Conservation (phyloP, 2,888 invertebrate genomes). For the Napeogenes inachia region DNA sequence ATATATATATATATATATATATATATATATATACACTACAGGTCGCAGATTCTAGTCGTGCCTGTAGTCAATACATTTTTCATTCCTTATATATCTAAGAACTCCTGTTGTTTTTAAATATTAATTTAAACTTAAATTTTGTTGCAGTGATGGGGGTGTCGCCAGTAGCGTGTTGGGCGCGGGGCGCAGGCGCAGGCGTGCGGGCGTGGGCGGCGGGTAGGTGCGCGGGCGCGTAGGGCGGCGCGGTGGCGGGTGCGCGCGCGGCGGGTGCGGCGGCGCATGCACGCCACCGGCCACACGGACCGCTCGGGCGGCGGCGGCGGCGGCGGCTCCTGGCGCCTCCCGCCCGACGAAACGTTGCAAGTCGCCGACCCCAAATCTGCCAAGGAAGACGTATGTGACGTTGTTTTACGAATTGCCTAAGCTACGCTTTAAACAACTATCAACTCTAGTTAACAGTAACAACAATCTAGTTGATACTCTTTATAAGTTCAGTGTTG, state of each 20-base stretch:
- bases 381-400: conserved; percentile 82
- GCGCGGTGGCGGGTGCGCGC: conserved; percentile 80
- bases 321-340: conserved; percentile 87
- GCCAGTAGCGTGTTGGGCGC: conserved; percentile 44
- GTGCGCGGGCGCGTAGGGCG: conserved; percentile 65
- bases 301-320: conserved; percentile 86
- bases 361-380: conserved; percentile 92
- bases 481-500: too few species aligned
- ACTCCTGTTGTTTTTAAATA: background rate
- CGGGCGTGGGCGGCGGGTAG: conserved; percentile 33
- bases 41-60: too few species aligned
- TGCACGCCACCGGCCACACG: conserved; percentile 93
- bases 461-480: too few species aligned
- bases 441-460: too few species aligned
- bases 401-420: too few species aligned
- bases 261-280: conserved; percentile 80
- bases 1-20: too few species aligned
- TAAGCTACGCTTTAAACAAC: too few species aligned
- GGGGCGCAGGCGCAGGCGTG: conserved; percentile 36
- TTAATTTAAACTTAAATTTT: conserved; percentile 12
- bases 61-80: too few species aligned
- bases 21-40: too few species aligned
- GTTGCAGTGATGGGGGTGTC: conserved; percentile 52
- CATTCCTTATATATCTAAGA: too few species aligned
- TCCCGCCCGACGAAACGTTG: conserved; percentile 94